phyloP scores from a whole-genome alignment of 2,797 vertebrate genomes.

The Phataginus tricuspis region DNA sequence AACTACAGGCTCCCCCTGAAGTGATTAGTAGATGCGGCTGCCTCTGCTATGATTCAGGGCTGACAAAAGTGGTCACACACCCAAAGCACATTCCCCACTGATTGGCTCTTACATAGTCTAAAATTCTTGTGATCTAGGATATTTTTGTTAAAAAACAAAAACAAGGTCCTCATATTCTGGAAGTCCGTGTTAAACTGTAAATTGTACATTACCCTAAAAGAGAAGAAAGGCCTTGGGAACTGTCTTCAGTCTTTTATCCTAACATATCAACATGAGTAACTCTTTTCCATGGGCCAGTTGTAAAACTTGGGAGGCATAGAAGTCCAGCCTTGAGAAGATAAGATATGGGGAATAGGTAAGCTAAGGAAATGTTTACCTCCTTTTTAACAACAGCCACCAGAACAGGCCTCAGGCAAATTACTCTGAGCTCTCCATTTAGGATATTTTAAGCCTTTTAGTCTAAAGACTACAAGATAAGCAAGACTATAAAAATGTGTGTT shows the following conservation, averaged over 20 bases:
- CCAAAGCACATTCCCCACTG: background rate
- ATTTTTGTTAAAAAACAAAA: constrained; percentile 51
- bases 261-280: background rate
- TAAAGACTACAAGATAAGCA: background rate
- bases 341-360: constrained; percentile 1
- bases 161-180: background rate
- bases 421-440: background rate
- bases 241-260: background rate
- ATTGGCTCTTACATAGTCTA: background rate
- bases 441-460: background rate
- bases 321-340: constrained; percentile 38
- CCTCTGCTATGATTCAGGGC: background rate
- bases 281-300: background rate
- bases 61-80: constrained; percentile 24
- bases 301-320: background rate
- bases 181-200: constrained; percentile 8
- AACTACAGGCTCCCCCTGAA: background rate
- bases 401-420: constrained; percentile 39
- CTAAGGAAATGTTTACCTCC: background rate
- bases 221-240: background rate
- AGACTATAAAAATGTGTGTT: background rate
- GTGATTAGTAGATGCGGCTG: background rate
- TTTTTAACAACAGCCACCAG: background rate
- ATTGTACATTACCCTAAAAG: background rate
- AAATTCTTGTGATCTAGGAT: background rate